Percentiles rank a stretch among this genome's conserved stretches.
These are phyloP conservation scores for Eremophila alpestris DNA, from an alignment of 2,797 vertebrate genomes.

Conservation along the genomic window DNA sequence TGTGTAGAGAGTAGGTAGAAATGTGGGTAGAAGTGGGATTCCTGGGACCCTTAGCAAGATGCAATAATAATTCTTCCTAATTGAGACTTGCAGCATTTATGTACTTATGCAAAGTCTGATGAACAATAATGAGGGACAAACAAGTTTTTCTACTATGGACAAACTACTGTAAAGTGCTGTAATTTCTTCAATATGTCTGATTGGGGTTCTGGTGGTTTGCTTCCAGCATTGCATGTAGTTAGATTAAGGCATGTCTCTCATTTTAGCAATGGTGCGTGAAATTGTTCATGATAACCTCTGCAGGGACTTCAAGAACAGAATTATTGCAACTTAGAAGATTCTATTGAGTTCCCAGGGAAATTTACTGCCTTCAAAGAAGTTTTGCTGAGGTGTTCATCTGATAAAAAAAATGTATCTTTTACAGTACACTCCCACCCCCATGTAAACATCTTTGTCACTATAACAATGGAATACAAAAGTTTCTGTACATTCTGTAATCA, in stretches of 20 bases:
- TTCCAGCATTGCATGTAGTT: neutral
- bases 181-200: neutral
- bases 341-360: neutral
- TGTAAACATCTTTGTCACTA: accelerated
- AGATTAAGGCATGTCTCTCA: neutral
- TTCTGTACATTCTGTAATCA: neutral
- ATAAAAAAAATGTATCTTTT: neutral
- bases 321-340: neutral
- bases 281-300: neutral
- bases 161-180: neutral
- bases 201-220: neutral
- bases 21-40: neutral
- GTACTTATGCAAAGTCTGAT: neutral
- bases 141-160: neutral
- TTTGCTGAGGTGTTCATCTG: neutral
- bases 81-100: neutral
- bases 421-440: neutral
- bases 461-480: neutral
- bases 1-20: neutral
- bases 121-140: neutral
- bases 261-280: neutral
- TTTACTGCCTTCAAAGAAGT: neutral
- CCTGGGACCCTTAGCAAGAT: neutral
- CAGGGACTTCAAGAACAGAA: neutral
- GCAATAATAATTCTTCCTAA: neutral